Conservation (phyloP, 2,113 vertebrate genomes). For the Budorcas taxicolor region DNA sequence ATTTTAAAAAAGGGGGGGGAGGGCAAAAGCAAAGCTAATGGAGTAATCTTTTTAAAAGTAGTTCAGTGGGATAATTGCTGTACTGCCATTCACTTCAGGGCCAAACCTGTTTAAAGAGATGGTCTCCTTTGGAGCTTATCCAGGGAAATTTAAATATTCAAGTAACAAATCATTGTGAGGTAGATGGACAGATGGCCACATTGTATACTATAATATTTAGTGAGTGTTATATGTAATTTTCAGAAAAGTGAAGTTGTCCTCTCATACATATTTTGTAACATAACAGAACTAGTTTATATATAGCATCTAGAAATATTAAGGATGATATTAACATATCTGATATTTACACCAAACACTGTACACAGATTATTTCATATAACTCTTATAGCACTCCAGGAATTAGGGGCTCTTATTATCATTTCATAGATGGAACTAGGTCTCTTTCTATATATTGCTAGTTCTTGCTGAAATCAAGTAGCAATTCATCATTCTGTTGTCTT, state of each 20-base stretch:
- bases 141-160: background rate
- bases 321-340: background rate
- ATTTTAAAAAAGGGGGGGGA: background rate
- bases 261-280: background rate
- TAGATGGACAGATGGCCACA: background rate
- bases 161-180: background rate
- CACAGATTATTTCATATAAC: background rate
- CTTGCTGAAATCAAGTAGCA: slow-evolving; percentile 25
- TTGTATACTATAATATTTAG: background rate
- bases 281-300: background rate
- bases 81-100: background rate
- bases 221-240: background rate
- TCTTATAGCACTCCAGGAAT: background rate
- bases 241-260: background rate
- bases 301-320: background rate
- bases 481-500: slow-evolving; percentile 19
- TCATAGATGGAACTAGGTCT: background rate
- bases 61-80: background rate
- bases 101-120: background rate
- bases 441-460: slow-evolving; percentile 35
- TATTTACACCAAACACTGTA: background rate
- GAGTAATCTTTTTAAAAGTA: background rate
- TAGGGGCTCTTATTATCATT: background rate
- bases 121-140: background rate
- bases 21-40: background rate